These are phyloP conservation scores for Tipula confusa DNA, from an alignment of 2,888 invertebrate genomes.

Conservation along the genomic window DNA sequence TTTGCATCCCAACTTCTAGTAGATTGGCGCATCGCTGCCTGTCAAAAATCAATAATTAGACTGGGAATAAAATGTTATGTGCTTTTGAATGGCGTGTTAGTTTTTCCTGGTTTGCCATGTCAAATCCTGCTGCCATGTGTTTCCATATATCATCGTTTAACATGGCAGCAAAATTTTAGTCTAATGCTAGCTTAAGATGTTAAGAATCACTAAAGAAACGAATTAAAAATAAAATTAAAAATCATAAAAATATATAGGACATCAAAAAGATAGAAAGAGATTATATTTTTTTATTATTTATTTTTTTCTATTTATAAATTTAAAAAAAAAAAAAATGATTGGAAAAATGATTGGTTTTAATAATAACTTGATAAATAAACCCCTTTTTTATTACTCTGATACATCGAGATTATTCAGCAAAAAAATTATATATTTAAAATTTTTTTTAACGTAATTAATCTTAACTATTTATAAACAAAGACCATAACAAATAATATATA, in stretches of 20 bases:
- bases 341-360: slow-evolving; percentile 21
- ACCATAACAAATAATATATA: background rate
- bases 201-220: background rate
- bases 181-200: too few species aligned
- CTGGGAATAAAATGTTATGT: too few species aligned
- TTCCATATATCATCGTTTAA: too few species aligned
- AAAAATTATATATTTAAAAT: background rate
- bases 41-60: too few species aligned
- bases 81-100: too few species aligned
- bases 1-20: too few species aligned
- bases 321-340: background rate
- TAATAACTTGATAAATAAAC: slow-evolving; percentile 16
- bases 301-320: background rate
- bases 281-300: background rate
- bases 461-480: background rate
- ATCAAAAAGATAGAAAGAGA: background rate
- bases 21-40: too few species aligned
- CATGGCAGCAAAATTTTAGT: too few species aligned
- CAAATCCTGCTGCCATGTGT: too few species aligned
- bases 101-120: too few species aligned
- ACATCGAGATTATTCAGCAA: slow-evolving; percentile 20
- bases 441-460: background rate
- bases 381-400: background rate
- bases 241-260: background rate
- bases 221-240: background rate